Evolutionary conservation across 1,140 invertebrate genomes (phyloP), one percentile per base, ranked within the genome.

Genomic region (Pectinophora gossypiella): DNA sequence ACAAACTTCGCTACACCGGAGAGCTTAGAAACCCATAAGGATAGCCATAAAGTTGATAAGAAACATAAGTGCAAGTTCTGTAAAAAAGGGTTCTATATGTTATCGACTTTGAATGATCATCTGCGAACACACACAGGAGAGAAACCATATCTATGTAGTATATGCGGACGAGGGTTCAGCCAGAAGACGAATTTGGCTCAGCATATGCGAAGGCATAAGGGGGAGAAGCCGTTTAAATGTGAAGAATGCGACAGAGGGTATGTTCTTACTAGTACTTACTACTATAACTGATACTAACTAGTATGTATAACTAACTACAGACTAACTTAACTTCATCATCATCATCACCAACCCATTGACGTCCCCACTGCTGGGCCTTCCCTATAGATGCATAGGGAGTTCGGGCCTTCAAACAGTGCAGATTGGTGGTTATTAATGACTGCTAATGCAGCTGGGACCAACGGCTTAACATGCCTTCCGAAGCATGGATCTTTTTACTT

Each of bases 11-110:
- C 71, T 0, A 74, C 67, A 12, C 61, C 80, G 61, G 73, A 82
- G 23, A 73, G 62, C 36, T 56, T 87, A 12, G 56, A 81, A 10
- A 59, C 64, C 0, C 83, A 87, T 43, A 61, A 67, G 45, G 72
- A 84, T 61, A 68, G 77, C 9, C 90, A 91, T 59, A 88, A 87
- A 51, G 72, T 87, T 0, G 86, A 88, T 38, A 87, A 90, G 19
- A 89, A 89, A 22, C 90, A 92, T 61, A 81, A 88, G 16, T 93
- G 91, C 64, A 72, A 81, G 5, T 68, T 89, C 9, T 93, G 92
- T 56, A 86, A 88, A 27, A 92, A 92, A 48, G 58, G 65, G 0
- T 90, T 91, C 35, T 84, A 81, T 3, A 89, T 90, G 83, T 50
- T 88, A 15, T 90, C 89, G 0, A 88, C 89, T 0, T 61, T 91